Percentiles rank a stretch among this genome's conserved stretches.
phyloP scores from a whole-genome alignment of 2,113 vertebrate genomes.

The Polyodon spathula region DNA sequence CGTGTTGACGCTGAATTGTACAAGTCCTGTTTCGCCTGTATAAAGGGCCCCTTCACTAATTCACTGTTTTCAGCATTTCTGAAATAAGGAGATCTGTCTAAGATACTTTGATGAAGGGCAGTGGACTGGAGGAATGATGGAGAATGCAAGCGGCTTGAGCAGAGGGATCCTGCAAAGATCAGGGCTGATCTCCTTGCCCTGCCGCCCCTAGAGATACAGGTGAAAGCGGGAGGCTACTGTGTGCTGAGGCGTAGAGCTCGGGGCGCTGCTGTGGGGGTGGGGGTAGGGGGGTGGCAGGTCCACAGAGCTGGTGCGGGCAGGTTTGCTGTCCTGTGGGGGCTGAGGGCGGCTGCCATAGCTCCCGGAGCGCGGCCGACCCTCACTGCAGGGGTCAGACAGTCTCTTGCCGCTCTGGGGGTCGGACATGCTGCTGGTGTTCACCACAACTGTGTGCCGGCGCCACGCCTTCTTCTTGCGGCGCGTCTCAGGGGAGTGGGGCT shows the following conservation, averaged over 20 bases:
- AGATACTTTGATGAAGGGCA: no score
- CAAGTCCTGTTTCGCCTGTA: no score
- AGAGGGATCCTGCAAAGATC: no score
- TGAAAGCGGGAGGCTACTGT: constrained; percentile 62
- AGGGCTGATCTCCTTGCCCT: background rate
- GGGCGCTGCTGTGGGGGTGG: constrained; percentile 13
- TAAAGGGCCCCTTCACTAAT: no score
- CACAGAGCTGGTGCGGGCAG: constrained; percentile 21
- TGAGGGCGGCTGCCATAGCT: constrained; percentile 21
- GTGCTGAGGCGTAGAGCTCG: constrained; percentile 34
- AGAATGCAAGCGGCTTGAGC: no score
- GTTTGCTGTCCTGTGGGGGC: constrained; percentile 18
- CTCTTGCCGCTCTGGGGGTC: background rate
- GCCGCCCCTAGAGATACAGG: constrained; percentile 48
- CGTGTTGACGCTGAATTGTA: no score
- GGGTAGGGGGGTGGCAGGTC: constrained; percentile 14
- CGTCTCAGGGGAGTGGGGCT: constrained; percentile 75
- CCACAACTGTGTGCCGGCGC: constrained; percentile 85
- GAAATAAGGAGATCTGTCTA: no score
- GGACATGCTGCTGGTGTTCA: constrained; percentile 43
- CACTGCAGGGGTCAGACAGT: background rate
- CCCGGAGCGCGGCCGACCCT: background rate
- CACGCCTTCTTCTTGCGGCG: constrained; percentile 78
- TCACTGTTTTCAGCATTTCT: no score
- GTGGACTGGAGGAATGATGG: no score